These are phyloP conservation scores for Brenthis daphne DNA, from an alignment of 2,888 invertebrate species.

Conservation along the genomic window DNA sequence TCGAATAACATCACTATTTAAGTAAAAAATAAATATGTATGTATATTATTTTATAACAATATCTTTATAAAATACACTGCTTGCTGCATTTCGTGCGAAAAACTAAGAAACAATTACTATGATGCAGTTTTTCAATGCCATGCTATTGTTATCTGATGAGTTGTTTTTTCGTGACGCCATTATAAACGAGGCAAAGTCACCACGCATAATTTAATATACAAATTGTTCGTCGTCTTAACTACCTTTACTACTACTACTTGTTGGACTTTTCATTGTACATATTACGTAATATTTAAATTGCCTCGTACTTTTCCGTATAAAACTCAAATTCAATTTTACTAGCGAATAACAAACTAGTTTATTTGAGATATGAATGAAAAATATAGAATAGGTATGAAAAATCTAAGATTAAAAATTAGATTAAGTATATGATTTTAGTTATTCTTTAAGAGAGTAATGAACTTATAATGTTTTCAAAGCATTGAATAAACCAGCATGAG, in stretches of 20 bases:
- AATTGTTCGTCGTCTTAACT: slow-evolving; percentile 28
- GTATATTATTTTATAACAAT: neutral
- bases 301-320: neutral
- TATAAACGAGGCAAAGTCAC: slow-evolving; percentile 36
- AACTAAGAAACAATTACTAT: slow-evolving; percentile 42
- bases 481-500: slow-evolving; percentile 1
- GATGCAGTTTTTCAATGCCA: slow-evolving; percentile 67
- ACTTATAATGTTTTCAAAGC: neutral
- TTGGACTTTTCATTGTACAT: slow-evolving; percentile 1
- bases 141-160: slow-evolving; percentile 58
- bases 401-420: too few species aligned
- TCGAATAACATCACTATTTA: too few species aligned
- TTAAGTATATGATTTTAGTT: too few species aligned
- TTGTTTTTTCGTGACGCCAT: slow-evolving; percentile 44
- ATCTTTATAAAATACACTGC: neutral
- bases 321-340: neutral
- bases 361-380: too few species aligned
- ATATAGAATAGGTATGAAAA: too few species aligned
- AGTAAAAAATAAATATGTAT: neutral
- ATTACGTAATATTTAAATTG: neutral
- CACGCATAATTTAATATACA: slow-evolving; percentile 41
- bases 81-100: slow-evolving; percentile 37
- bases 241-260: neutral
- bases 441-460: neutral
- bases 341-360: too few species aligned